Evolutionary conservation across 2,113 vertebrate species (phyloP).

Genomic region (Mixornis gularis): DNA sequence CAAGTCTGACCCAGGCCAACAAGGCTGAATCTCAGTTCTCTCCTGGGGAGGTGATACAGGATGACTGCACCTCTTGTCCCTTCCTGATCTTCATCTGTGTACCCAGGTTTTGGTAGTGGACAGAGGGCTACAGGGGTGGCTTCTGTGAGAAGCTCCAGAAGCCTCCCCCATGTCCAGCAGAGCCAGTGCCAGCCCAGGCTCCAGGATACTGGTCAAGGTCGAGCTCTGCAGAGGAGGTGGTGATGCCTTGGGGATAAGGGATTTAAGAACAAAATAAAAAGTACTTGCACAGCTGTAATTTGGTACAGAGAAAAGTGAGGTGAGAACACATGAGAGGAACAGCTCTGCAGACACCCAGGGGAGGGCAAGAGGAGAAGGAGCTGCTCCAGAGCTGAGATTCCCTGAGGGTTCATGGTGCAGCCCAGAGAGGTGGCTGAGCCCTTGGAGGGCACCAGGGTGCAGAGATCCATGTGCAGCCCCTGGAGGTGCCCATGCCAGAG

Average conservation of each 20-base stretch:
- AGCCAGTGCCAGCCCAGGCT: neutral
- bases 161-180: neutral
- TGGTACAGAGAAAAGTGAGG: neutral
- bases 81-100: neutral
- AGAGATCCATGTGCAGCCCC: neutral
- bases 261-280: neutral
- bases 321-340: neutral
- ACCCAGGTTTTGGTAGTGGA: neutral
- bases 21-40: neutral
- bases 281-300: neutral
- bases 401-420: neutral
- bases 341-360: neutral
- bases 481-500: too few relatives aligned
- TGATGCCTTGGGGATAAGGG: rapidly evolving
- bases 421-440: neutral
- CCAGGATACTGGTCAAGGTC: neutral
- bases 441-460: neutral
- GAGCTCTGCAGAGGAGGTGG: neutral
- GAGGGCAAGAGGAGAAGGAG: neutral
- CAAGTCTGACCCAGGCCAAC: neutral
- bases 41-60: neutral
- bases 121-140: too few relatives aligned
- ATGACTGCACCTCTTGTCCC: neutral
- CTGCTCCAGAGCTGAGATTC: neutral
- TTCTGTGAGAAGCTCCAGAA: neutral